Conservation (phyloP, 2,113 vertebrate species). For the Rostratula benghalensis region DNA sequence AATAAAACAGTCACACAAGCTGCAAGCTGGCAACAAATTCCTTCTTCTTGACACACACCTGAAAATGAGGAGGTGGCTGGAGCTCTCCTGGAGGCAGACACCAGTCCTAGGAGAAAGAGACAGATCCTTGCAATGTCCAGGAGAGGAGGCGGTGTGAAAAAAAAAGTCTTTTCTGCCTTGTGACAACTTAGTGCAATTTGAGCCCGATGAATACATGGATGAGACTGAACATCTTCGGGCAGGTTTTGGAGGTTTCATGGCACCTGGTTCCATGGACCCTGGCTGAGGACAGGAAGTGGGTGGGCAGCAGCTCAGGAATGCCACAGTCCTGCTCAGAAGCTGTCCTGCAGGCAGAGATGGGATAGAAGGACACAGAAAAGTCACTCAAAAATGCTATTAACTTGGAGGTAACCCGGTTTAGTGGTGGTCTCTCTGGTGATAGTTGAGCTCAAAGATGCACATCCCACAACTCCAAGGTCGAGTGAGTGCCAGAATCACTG, state of each 20-base stretch:
- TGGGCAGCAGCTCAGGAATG: not conserved
- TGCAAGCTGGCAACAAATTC: not conserved
- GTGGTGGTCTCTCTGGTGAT: not conserved
- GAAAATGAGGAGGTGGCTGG: not conserved
- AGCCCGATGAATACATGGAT: not conserved
- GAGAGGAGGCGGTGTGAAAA: fast-evolving
- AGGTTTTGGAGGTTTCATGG: not conserved
- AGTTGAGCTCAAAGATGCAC: not conserved
- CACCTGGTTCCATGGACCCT: no score
- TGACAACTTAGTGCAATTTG: not conserved
- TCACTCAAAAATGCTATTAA: no score
- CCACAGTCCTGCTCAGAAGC: fast-evolving
- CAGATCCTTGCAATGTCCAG: no score
- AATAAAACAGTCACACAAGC: not conserved
- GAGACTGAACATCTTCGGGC: not conserved
- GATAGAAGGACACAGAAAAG: not conserved
- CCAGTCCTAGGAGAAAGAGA: not conserved
- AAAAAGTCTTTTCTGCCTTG: not conserved
- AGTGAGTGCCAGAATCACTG: not conserved
- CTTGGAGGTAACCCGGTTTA: not conserved
- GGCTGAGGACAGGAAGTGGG: not conserved
- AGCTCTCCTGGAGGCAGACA: not conserved
- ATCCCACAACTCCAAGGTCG: not conserved
- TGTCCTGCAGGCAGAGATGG: fast-evolving
- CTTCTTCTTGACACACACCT: not conserved